Percentiles rank a stretch among this genome's conserved stretches.
These are phyloP conservation scores for Craterocephalus amniculus DNA, from an alignment of 2,797 vertebrate genomes.

Conservation along the genomic window DNA sequence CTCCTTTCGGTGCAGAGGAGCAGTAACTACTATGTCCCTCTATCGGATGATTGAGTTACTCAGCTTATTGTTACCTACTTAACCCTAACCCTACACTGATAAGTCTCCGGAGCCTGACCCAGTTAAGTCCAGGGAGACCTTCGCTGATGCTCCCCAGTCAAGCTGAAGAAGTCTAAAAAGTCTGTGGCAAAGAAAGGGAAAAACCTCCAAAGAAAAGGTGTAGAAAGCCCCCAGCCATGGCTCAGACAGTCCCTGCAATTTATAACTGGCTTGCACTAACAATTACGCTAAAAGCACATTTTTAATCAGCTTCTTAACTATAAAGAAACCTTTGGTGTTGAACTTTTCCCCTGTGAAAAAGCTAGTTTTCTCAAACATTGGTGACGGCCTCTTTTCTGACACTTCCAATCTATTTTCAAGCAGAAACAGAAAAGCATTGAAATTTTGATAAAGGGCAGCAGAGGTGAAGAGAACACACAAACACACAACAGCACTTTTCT, in stretches of 20 bases:
- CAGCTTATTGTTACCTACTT: too few relatives aligned
- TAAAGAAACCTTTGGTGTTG: background rate
- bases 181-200: too few relatives aligned
- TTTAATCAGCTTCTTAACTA: too few relatives aligned
- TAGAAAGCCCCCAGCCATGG: background rate
- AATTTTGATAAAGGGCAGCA: slow-evolving; percentile 39
- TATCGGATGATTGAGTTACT: too few relatives aligned
- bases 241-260: background rate
- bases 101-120: background rate
- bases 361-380: background rate
- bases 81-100: too few relatives aligned
- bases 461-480: slow-evolving; percentile 21
- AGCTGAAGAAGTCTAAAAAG: too few relatives aligned
- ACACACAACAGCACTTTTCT: slow-evolving; percentile 11
- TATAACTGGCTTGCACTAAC: too few relatives aligned
- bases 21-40: too few relatives aligned
- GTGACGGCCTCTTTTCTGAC: background rate
- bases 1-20: too few relatives aligned
- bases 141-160: background rate
- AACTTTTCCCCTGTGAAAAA: background rate
- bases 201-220: background rate
- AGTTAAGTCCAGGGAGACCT: background rate
- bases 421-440: slow-evolving; percentile 14
- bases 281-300: background rate
- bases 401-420: slow-evolving; percentile 13